Evolutionary conservation across 2,113 vertebrate genomes (phyloP).

Genomic region (Tinamus guttatus): DNA sequence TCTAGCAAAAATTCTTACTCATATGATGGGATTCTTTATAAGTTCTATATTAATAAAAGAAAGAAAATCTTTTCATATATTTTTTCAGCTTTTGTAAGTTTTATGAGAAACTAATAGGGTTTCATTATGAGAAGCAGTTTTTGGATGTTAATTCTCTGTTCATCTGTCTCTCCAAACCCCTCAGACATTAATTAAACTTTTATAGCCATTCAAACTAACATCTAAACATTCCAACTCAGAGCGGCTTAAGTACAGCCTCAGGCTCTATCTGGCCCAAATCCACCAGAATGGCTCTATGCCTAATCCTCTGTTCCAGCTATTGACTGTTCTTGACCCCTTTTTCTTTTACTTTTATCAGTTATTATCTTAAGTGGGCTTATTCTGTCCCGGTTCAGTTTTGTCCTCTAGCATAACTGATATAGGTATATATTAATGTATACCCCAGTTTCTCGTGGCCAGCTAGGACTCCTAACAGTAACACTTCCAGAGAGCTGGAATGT

Average conservation of each 20-base stretch:
- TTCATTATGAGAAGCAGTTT: conserved; percentile 61
- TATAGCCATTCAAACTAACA: conserved; percentile 48
- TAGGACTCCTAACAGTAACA: not conserved
- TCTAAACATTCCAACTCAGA: conserved; percentile 53
- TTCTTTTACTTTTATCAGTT: conserved; percentile 54
- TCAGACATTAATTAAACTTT: conserved; percentile 69
- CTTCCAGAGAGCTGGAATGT: not conserved
- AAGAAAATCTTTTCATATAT: not conserved
- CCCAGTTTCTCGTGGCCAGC: not conserved
- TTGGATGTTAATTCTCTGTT: conserved; percentile 55
- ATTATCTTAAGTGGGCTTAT: conserved; percentile 41
- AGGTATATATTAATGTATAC: not conserved
- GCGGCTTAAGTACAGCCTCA: conserved; percentile 46
- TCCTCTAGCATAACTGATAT: not conserved
- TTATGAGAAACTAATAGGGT: not conserved
- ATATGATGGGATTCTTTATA: conserved; percentile 2
- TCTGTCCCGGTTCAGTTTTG: conserved; percentile 9
- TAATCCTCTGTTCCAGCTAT: conserved; percentile 65
- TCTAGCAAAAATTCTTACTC: not conserved
- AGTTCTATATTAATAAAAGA: not conserved
- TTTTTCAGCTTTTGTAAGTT: conserved; percentile 10
- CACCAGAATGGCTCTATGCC: conserved; percentile 43
- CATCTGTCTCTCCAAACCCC: conserved; percentile 35
- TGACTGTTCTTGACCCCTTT: conserved; percentile 69
- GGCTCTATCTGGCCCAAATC: conserved; percentile 64